Base-by-base conservation (phyloP, 2,113 vertebrate species). In the Scophthalmus maximus region DNA sequence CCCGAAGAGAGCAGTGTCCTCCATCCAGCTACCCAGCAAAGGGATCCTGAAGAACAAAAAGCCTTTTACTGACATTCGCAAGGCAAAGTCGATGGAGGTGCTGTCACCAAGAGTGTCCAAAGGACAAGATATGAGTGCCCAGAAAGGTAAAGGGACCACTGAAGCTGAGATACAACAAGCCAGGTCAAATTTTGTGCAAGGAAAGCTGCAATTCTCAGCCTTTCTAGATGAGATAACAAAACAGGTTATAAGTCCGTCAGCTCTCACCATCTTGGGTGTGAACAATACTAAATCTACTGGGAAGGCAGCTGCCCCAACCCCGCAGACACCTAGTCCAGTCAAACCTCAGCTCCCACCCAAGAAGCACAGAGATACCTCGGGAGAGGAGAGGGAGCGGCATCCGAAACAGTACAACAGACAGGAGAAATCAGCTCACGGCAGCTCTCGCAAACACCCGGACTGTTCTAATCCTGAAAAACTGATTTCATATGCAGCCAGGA, bases 181-280 rank as follows among this genome's bases (percentile, higher is more conserved):
- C 3, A 89, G 56, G 47, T 42, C 81, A 20, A 86, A 79, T 58
- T 74, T 93, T 59, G 66, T 93, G 4, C 87, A 93, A 70, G 91
- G 90, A 67, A 95, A 94, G 71, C 18, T 94, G n/a, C 91, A 91
- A 38, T 95, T 95, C 34, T 96, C 95, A 4, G 93, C 92, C 4
- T 95, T 96, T 84, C 82, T 95, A 23, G 91, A 95, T 62, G 95
- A 95, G 74, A 94, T 95, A 51, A 95, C 95, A 5, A 88, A 83
- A 22, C 94, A 93, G 42, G 92, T 96, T 20, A 91, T 95, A 56
- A 95, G 94, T 63, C 93, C 94, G 0, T 93, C 91, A 0, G 84
- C 67, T 15, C 92, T 95, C 20, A 90, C 26, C 26, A 92, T 87
- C 22, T 82, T 94, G 8, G 91, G 92, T 26, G 58, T 91, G 36